phyloP scores from a whole-genome alignment of 2,888 invertebrate genomes.

The Silvanus unidentatus region DNA sequence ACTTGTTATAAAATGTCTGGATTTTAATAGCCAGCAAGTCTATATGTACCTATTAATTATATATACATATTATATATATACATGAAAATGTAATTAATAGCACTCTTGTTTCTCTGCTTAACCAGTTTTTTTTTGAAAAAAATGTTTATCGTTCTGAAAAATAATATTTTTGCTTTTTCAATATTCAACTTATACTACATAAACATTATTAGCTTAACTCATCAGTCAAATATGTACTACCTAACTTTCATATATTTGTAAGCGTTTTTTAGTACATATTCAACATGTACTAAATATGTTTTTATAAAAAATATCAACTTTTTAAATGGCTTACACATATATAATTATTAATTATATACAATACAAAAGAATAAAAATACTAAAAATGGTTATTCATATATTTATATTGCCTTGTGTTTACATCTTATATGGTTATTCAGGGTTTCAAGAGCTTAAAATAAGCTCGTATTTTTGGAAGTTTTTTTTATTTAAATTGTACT shows the following conservation, averaged over 20 bases:
- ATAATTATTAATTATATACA: too few species aligned
- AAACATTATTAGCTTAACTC: constrained; percentile 31
- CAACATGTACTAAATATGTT: constrained; percentile 38
- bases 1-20: constrained; percentile 6
- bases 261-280: constrained; percentile 19
- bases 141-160: too few species aligned
- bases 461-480: constrained; percentile 48
- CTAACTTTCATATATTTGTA: constrained; percentile 3
- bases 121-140: constrained; percentile 26
- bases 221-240: too few species aligned
- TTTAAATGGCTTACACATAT: constrained; percentile 1
- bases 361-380: not conserved
- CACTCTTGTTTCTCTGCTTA: constrained; percentile 47
- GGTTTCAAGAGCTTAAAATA: constrained; percentile 51
- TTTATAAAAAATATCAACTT: constrained; percentile 26
- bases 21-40: constrained; percentile 10
- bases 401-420: constrained; percentile 34
- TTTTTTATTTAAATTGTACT: constrained; percentile 48
- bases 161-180: constrained; percentile 20
- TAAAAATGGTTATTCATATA: constrained; percentile 2
- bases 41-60: constrained; percentile 30
- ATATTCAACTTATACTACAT: constrained; percentile 25
- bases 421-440: constrained; percentile 48
- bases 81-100: constrained; percentile 22
- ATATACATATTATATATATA: constrained; percentile 7